phyloP scores from a whole-genome alignment of 2,113 vertebrate species.

The Nycticorax nycticorax region DNA sequence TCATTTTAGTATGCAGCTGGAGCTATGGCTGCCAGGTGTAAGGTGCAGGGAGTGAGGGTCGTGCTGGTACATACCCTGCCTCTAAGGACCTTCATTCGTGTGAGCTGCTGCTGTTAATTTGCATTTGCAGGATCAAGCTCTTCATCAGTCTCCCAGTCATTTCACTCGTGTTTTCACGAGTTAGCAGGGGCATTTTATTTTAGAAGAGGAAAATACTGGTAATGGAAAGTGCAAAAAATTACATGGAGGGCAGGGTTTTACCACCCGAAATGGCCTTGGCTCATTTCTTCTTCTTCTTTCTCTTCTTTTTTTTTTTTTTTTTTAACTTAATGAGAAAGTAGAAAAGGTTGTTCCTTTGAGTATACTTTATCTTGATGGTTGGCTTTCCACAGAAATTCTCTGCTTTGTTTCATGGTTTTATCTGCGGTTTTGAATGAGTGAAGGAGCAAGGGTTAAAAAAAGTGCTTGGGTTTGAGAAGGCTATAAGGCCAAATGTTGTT shows the following conservation, averaged over 20 bases:
- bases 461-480: background rate
- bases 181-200: background rate
- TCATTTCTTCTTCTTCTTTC: background rate
- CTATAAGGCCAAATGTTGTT: background rate
- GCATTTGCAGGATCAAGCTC: background rate
- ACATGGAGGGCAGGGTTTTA: background rate
- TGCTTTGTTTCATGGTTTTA: background rate
- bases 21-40: background rate
- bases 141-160: background rate
- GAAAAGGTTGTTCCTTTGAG: background rate
- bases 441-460: background rate
- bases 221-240: background rate
- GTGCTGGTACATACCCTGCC: background rate
- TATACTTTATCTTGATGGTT: background rate
- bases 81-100: background rate
- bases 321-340: background rate
- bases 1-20: background rate
- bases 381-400: background rate
- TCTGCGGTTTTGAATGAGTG: background rate
- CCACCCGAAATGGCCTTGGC: background rate
- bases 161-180: background rate
- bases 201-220: background rate
- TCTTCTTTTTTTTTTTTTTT: background rate
- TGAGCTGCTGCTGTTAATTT: background rate
- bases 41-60: background rate